Evolutionary conservation across 1,140 invertebrate species (phyloP), one percentile per base, ranked within the genome.

Genomic region (Saxidomus purpurata): DNA sequence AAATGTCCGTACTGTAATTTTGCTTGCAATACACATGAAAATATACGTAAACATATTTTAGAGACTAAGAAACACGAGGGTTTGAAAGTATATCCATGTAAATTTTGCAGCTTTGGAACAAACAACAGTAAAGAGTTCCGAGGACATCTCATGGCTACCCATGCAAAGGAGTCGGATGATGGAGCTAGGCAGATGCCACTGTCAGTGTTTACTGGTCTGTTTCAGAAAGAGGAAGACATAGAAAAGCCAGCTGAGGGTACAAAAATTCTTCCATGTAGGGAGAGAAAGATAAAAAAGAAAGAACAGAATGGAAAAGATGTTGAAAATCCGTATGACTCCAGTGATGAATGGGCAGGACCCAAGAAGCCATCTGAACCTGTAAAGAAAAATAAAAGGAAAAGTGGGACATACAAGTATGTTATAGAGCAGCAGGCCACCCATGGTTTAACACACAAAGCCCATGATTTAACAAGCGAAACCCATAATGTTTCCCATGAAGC

Each of bases 1-100:
- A 97, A 97, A 94, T 99, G 98, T 94, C 96, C 96, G 0, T 96
- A 98, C 87, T 99, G 98, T 93, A 96, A 97, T 38, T 98, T 98
- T 92, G 97, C 97, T 0, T 98, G 98, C 94, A 98, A 97, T 90
- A 97, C 97, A 91, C 96, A 98, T 97, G 98, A 98, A 94, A 98
- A 98, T 95, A 96, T 99, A 9, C 97, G 98, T 1, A 98, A 98
- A 93, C 98, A 99, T 95, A 97, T 98, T 6, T 94, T 98, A 0
- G 97, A 97, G n/a, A 98, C 97, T 1, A 97, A 96, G 79, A 97
- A 97, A 67, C 98, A 99, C 95, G 96, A 97, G 0, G 98, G 97
- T 6, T 97, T 97, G 92, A 97, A 95, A 85, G 96, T 98, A 15
- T 98, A 98, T 95, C 97, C 97, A 38, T 99, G 98, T 93, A 96